Evolutionary conservation across 2,888 invertebrate species (phyloP), one percentile per base, ranked within the genome.

Genomic region (Andrena minutula): DNA sequence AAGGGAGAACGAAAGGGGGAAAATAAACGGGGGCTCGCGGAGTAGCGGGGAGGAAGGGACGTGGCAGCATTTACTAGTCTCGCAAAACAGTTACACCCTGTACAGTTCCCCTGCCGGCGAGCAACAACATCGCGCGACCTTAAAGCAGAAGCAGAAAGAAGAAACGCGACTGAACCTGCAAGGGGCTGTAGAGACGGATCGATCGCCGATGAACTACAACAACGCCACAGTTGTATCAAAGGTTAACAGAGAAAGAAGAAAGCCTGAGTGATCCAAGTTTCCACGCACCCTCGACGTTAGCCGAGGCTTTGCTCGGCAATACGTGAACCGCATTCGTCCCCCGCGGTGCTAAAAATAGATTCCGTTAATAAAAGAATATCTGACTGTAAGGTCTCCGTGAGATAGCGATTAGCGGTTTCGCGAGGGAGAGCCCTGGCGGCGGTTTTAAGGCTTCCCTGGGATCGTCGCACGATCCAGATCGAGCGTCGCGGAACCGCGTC

Each of bases 1-100:
- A 61, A 47, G 66, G 23, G 64, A 16, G 83, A 75, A 86, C 83
- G 83, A 84, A 82, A 73, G 58, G 56, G 56, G 82, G 61, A 74
- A 72, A 76, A 83, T 65, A 80, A 72, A 61, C 47, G 60, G 72
- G 71, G 73, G 23, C 30, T 28, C 20, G 23, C 56, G 72, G 23
- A 28, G 28, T 35, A 71, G 70, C 51, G 26, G 63, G 63, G 8
- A 64, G 63, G 41, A 77, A 80, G 70, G 72, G 63, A 77, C 64
- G 66, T 76, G 53, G 78, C 41, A 60, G 74, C 79, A 75, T 81
- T 74, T 61, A 71, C 85, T 71, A 73, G 80, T 78, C 81, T 83
- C 78, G 82, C 75, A 75, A 87, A 90, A 89, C 86, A 85, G 86
- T 88, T 84, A 79, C 56, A 51, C 74, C 63, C 60, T 58, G 20